phyloP scores from a whole-genome alignment of 2,888 invertebrate species.

The Luperina nickerlii region DNA sequence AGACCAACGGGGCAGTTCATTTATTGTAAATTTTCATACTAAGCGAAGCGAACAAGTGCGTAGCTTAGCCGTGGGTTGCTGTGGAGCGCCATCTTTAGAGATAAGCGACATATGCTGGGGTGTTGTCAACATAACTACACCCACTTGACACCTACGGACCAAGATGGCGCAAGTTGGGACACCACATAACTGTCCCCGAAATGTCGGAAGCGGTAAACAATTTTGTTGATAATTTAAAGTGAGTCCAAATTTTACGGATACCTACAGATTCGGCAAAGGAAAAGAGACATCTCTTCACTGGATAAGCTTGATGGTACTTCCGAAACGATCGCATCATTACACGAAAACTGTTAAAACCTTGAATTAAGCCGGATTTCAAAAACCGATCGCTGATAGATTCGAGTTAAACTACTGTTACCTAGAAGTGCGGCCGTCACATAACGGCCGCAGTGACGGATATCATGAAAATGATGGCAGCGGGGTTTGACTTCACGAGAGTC shows the following conservation, averaged over 20 bases:
- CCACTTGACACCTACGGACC: constrained; percentile 68
- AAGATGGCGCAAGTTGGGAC: constrained; percentile 47
- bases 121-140: constrained; percentile 70
- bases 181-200: constrained; percentile 22
- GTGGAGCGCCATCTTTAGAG: constrained; percentile 12
- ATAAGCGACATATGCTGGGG: constrained; percentile 56
- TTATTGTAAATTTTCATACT: background rate
- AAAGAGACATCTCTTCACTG: background rate
- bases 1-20: too few species aligned
- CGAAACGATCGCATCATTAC: background rate
- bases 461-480: background rate
- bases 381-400: background rate
- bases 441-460: background rate
- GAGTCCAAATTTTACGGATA: background rate
- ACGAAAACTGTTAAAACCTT: background rate
- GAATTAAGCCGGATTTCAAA: background rate
- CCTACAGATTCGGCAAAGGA: too few species aligned
- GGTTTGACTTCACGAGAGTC: too few species aligned
- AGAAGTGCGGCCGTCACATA: background rate
- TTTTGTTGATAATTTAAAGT: constrained; percentile 21
- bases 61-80: background rate
- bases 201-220: constrained; percentile 26
- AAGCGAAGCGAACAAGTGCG: background rate
- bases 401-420: background rate
- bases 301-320: background rate